phyloP scores from a whole-genome alignment of 2,797 vertebrate species.

The Rallus crepitans region DNA sequence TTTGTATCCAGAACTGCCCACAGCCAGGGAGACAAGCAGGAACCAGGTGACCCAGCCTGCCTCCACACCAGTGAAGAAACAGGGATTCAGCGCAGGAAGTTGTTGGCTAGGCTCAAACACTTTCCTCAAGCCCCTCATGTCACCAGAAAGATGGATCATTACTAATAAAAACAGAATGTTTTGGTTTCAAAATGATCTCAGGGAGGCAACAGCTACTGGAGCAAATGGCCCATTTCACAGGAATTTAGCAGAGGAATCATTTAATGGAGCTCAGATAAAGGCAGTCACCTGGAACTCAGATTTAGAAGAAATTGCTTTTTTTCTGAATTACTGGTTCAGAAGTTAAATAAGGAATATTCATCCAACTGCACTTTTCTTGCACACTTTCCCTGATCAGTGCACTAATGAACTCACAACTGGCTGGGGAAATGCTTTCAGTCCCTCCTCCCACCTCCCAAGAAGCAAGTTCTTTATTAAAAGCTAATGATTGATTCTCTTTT shows the following conservation, averaged over 20 bases:
- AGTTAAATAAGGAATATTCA: constrained; percentile 44
- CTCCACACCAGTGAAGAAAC: accelerated
- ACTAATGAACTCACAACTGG: constrained; percentile 11
- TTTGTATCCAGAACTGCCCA: neutral
- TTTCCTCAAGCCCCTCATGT: neutral
- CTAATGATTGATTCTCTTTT: neutral
- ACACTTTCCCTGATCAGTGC: neutral
- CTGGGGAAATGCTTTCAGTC: neutral
- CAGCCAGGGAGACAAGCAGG: neutral
- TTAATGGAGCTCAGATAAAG: constrained; percentile 50
- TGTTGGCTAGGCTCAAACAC: neutral
- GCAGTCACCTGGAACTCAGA: constrained; percentile 54
- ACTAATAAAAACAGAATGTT: constrained; percentile 10
- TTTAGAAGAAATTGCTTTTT: constrained; percentile 50
- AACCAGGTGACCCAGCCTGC: neutral
- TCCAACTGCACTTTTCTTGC: neutral
- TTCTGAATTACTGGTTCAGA: constrained; percentile 15
- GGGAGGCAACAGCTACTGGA: neutral
- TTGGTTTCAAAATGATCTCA: constrained; percentile 6
- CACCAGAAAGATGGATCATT: neutral
- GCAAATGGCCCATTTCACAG: constrained; percentile 24
- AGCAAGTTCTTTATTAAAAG: constrained; percentile 25
- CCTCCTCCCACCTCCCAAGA: neutral
- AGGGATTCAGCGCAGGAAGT: neutral
- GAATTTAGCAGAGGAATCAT: constrained; percentile 56